These are phyloP conservation scores for Pogona vitticeps DNA, from an alignment of 2,113 vertebrate species.

Conservation along the genomic window DNA sequence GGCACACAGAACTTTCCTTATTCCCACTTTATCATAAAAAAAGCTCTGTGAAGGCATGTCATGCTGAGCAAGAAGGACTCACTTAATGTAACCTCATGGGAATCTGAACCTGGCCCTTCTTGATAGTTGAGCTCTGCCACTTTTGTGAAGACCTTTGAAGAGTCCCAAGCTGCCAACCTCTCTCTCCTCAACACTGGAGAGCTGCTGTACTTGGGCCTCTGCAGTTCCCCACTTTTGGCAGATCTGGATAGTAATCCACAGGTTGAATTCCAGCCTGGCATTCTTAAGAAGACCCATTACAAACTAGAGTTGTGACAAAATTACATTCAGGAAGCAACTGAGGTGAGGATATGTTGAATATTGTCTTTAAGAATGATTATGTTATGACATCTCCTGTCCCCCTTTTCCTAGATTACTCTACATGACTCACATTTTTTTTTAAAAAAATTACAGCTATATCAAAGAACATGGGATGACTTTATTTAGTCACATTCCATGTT, in stretches of 20 bases:
- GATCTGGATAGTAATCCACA: background rate
- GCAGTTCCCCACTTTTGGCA: background rate
- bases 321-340: constrained; percentile 1
- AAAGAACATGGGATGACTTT: constrained; percentile 52
- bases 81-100: too few relatives aligned
- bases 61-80: too few relatives aligned
- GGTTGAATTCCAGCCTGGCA: background rate
- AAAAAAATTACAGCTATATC: constrained; percentile 65
- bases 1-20: too few relatives aligned
- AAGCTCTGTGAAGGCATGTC: too few relatives aligned
- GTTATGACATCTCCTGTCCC: constrained; percentile 38
- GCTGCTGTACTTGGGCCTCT: background rate
- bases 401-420: constrained; percentile 40
- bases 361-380: constrained; percentile 42
- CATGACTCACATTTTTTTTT: constrained; percentile 50
- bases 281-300: background rate
- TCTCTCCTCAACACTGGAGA: background rate
- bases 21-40: too few relatives aligned
- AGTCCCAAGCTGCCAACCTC: too few relatives aligned
- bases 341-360: constrained; percentile 28
- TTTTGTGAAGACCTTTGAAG: too few relatives aligned
- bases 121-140: too few relatives aligned
- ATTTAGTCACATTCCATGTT: constrained; percentile 71
- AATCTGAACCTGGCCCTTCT: too few relatives aligned
- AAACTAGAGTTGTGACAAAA: background rate